Base-by-base conservation (phyloP, 2,888 invertebrate genomes). In the Minunthozetes semirufus region DNA sequence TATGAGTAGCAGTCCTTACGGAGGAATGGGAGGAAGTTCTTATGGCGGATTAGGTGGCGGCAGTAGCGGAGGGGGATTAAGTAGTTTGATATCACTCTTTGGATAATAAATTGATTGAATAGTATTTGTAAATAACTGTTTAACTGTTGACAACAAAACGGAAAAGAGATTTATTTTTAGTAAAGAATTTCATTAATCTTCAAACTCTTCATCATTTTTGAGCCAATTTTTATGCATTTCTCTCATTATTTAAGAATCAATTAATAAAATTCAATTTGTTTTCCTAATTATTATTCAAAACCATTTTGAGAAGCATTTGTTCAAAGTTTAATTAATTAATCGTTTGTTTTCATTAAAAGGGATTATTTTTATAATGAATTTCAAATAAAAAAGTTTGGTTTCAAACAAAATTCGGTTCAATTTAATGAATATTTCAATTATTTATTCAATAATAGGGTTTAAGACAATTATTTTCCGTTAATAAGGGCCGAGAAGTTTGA, bases 31-130 rank as follows among this genome's bases (percentile, higher is more conserved):
- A 22, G 46, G 19, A 29, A 66, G 63, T 11, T 17, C 17, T 8
- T 56, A 56, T 8, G 38, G 63, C 15, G n/a, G 5, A n/a, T 38
- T 66, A 19, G 25, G 72, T 53, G 19, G 33, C 56, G 17, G 72
- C 13, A 11, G 59, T 2, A 66, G 63, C 19, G 29, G 29, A 19
- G 63, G 63, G 2, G 33, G n/a, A 33, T 66, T 66, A 38, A 66
- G 72, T 53, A 50, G 33, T 50, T 59, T 59, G 27, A 59, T 59
- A 59, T 59, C 59, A 59, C 72, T 53, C 11, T 72, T 72, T 72
- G 56, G 72, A 22, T 50, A 29, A 53, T 50, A 6, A 19, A 4
- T 50, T 50, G 13, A 42, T 1, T 1, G 19, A 50, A 50, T n/a
- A 1, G 19, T 50, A n/a, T 50, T 50, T 50, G 50, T 50, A 19